Percentiles rank a stretch among this genome's conserved stretches.
phyloP scores from a whole-genome alignment of 2,113 vertebrate genomes.

The Myrmophylax atrothorax region DNA sequence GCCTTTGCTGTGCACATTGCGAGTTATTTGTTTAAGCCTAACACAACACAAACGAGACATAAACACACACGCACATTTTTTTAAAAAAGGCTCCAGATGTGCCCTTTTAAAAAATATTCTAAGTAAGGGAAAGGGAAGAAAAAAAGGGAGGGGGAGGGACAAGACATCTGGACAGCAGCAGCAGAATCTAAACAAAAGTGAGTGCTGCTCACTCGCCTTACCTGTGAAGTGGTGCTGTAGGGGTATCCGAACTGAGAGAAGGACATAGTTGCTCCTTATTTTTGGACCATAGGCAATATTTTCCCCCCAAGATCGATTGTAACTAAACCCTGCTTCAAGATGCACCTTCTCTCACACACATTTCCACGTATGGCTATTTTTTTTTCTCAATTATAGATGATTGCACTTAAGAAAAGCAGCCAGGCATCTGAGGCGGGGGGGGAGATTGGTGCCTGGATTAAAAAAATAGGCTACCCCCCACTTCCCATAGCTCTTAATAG shows the following conservation, averaged over 20 bases:
- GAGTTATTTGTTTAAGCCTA: conserved; percentile 46
- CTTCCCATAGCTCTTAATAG: conserved; percentile 67
- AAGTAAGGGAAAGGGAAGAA: conserved; percentile 52
- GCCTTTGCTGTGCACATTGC: conserved; percentile 26
- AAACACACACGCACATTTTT: conserved; percentile 56
- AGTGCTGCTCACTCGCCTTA: conserved; percentile 80
- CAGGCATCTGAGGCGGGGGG: conserved; percentile 61
- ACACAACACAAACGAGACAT: conserved; percentile 57
- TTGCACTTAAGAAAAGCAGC: conserved; percentile 83
- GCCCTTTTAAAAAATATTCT: conserved; percentile 51
- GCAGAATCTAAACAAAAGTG: conserved; percentile 57
- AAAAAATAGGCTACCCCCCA: conserved; percentile 74
- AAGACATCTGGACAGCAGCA: conserved; percentile 62
- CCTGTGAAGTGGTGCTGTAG: conserved; percentile 94
- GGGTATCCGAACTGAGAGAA: conserved; percentile 98
- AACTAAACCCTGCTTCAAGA: conserved; percentile 85
- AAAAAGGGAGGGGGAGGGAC: conserved; percentile 21
- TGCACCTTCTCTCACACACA: conserved; percentile 84
- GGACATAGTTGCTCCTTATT: conserved; percentile 90
- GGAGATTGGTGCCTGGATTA: conserved; percentile 74
- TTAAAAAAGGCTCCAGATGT: conserved; percentile 60
- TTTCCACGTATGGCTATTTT: conserved; percentile 83
- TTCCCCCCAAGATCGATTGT: conserved; percentile 86
- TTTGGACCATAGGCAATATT: conserved; percentile 89
- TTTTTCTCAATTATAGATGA: conserved; percentile 88